Evolutionary conservation across 35 echinoderm and acorn worm species (phyloP), one percentile per base, ranked within the genome.

Genomic region (Hemicentrotus pulcherrimus): DNA sequence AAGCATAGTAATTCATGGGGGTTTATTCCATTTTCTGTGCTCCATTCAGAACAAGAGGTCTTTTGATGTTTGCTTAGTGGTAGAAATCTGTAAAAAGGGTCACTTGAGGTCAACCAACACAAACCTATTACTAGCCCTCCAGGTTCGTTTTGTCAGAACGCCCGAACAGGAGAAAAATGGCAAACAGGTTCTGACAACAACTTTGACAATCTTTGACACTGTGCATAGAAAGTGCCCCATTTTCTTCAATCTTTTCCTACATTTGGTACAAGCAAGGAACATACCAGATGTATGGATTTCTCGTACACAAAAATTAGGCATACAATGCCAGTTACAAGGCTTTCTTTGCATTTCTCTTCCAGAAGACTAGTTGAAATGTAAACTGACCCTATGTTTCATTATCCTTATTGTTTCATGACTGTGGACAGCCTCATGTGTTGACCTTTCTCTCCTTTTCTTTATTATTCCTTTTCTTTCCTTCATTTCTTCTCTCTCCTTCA

Each of bases 81-180:
- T 90, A 46, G 88, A 90, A 90, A 90, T 90, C 88, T 90, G 88
- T 90, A 90, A 90, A 90, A 90, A 90, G 88, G 88, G 88, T 90
- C 88, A 90, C 24, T 15, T 0, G 88, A 90, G 88, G 88, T 90
- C 88, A 90, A 90, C 88, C 19, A 90, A 90, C 88, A 90, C 88
- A 90, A 90, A 47, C 88, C 46, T 90, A 90, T 90, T 90, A 90
- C 88, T 90, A 90, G 88, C 88, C 88, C 88, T 90, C 88, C 32
- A 90, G 88, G 11, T 33, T 47, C 88, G 88, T 90, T 90, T 90
- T 90, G 88, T 90, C 88, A 90, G 88, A 90, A 90, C 6, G 88
- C 88, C 32, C 32, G 88, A 33, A 47, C 88, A 33, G 46, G 46
- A 47, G 33, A 90, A 90, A 90, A 45, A 90, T 47, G 46, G 65